phyloP scores from a whole-genome alignment of 92 coral and sea anemone species.

The Scolanthus callimorphus region DNA sequence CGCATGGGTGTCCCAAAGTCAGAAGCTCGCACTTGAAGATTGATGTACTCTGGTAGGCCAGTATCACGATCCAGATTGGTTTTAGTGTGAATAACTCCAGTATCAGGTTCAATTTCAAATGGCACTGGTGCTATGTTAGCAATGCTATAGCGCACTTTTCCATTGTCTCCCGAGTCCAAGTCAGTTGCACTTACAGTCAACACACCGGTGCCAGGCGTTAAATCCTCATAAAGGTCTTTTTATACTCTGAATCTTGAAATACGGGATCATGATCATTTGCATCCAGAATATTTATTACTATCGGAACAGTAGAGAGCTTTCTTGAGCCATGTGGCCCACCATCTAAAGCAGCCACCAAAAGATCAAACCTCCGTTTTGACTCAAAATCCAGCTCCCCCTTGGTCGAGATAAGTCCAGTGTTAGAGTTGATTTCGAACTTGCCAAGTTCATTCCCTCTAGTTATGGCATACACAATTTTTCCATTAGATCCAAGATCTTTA shows the following conservation, averaged over 20 bases:
- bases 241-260: conserved; percentile 44
- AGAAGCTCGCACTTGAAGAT: conserved; percentile 80
- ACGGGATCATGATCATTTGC: conserved; percentile 85
- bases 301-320: conserved; percentile 57
- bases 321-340: conserved; percentile 32
- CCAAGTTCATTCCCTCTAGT: conserved; percentile 51
- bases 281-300: conserved; percentile 64
- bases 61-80: conserved; percentile 68
- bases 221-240: conserved; percentile 67
- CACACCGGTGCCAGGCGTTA: conserved; percentile 56
- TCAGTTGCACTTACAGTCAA: conserved; percentile 72
- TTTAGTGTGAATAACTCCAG: conserved; percentile 70
- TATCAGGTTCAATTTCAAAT: conserved; percentile 68
- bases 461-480: conserved; percentile 49
- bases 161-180: conserved; percentile 71
- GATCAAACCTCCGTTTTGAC: conserved; percentile 46
- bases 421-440: conserved; percentile 56
- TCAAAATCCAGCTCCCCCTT: conserved; percentile 63
- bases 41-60: conserved; percentile 81
- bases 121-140: conserved; percentile 74
- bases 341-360: conserved; percentile 61
- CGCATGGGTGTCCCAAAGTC: conserved; percentile 92
- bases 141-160: conserved; percentile 61
- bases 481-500: conserved; percentile 47
- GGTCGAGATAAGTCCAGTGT: conserved; percentile 74